Base-by-base conservation (phyloP, 2,113 vertebrate species). In the Phaethon lepturus region DNA sequence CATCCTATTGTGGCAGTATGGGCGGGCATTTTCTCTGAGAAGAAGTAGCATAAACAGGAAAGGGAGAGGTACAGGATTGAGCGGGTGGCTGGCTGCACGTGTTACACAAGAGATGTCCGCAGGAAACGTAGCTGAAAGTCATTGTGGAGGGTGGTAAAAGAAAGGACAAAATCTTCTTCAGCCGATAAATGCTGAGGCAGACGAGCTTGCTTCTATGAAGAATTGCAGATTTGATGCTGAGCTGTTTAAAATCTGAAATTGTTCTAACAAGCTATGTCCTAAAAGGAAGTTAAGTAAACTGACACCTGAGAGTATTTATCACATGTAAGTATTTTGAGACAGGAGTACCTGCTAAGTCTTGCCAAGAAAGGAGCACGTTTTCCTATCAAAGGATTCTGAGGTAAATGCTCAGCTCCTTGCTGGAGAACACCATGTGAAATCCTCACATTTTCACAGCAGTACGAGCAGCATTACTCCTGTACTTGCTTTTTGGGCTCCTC, bases 41-140 rank as follows among this genome's bases (percentile, higher is more conserved):
- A 77, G 80, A 8, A 81, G 49, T 7, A 13, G 26, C 11, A 28
- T 92, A 86, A 97, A 88, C 75, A 92, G 88, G 88, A 93, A 93
- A 92, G 86, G 94, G 90, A 95, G 92, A 92, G 95, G 91, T 87
- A 60, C 88, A 94, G 53, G 85, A 58, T 93, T 94, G 92, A 53
- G 85, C 29, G 1, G 80, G 69, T 86, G 75, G 78, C 85, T 88
- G 85, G 83, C 78, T n/a, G 33, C 50, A 6, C 55, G 62, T 88
- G 62, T 94, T 82, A 69, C 69, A 85, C 85, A 80, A 82, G 84
- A 63, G 64, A 38, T 86, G 76, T 83, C 88, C 45, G 6, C 93
- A 94, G 95, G 91, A 97, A 96, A 86, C 1, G 3, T 45, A 52
- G 56, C 50, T 74, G 38, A 68, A 83, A 90, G 77, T 68, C 40